Evolutionary conservation across 2,113 vertebrate species (phyloP), one percentile per base, ranked within the genome.

Genomic region (Tyrannus savana): DNA sequence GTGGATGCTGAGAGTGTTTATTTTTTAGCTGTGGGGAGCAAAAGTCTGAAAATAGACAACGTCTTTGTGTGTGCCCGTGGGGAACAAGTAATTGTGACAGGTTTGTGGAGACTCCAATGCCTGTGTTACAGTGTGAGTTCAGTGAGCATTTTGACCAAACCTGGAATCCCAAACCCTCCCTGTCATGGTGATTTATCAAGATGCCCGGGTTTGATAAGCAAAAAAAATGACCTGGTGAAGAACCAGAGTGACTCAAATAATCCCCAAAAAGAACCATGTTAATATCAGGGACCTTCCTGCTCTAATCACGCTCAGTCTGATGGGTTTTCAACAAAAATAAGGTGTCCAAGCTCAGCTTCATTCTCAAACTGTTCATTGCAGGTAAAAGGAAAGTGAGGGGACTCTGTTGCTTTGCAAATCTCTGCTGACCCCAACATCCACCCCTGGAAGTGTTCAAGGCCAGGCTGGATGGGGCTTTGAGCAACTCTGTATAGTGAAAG

Each of bases 381-480:
- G 4, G 13, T 21, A 27, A 62, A 84, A 56, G 19, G 6, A 53
- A 3, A 18, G 7, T 17, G 16, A 64, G 3, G 5, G 7, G 14
- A 64, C 7, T 18, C 14, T 30, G 7, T 69, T 84, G 44, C 23
- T 73, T 37, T 42, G 22, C 19, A 52, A 82, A 60, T 72, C 49
- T 78, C 37, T 2, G 0, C 41, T 41, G 15, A 5, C 14, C 27
- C 9, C 7, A 69, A 7, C 1, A 2, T 28, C 35, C 30, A 3
- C 18, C 12, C n/a, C 35, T 47, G 41, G 11, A 35, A 33, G 6
- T 63, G 5, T 76, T 39, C 47, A 23, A 37, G 21, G 25, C 28
- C n/a, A 55, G 6, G 9, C 10, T 41, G 37, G 7, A 55, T 0
- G 1, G 24, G 10, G 9, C 9, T 76, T 69, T 56, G 35, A 55